Base-by-base conservation (phyloP, 2,113 vertebrate species). In the Hippocampus mohnikei region DNA sequence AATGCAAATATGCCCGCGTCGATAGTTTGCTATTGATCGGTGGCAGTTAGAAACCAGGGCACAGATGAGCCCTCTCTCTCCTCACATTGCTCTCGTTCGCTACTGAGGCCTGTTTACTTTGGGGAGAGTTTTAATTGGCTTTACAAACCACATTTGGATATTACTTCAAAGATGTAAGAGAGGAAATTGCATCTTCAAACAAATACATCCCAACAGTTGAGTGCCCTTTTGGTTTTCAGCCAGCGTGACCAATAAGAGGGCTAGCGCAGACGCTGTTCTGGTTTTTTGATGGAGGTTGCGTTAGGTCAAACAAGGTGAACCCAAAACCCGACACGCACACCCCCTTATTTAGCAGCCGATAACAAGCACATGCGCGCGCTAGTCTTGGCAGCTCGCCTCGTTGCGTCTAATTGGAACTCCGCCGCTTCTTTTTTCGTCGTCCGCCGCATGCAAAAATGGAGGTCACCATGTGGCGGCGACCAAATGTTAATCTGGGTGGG, bases 331-430 rank as follows among this genome's bases (percentile, higher is more conserved):
- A 20, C 18, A 55, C 20, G 9, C 52, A 55, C 70, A 46, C 50
- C 15, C 56, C 15, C 44, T 67, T 55, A 64, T 46, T 61, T 64
- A 41, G 73, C 29, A 23, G 53, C 52, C 71, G 69, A 74, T 40
- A 70, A 72, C 64, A 65, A 70, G 27, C 67, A 70, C 50, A 75
- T 68, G 25, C n/a, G 48, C 55, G 72, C 41, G 13, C 53, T 80
- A 53, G 66, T 70, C 40, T 70, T 84, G 85, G 81, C 80, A 70
- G 18, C 6, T 9, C 13, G 77, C 73, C 81, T 85, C 68, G 78
- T 84, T 84, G 80, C 74, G 37, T 79, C 74, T 87, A 85, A 88
- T 85, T 88, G 77, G 84, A 85, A 79, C 70, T 75, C 77, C 78
- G 75, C 70, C 1, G 21, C 67, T 16, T 59, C 65, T 5, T 8